Evolutionary conservation across 2,888 invertebrate species (phyloP).

Genomic region (Bombylius major): DNA sequence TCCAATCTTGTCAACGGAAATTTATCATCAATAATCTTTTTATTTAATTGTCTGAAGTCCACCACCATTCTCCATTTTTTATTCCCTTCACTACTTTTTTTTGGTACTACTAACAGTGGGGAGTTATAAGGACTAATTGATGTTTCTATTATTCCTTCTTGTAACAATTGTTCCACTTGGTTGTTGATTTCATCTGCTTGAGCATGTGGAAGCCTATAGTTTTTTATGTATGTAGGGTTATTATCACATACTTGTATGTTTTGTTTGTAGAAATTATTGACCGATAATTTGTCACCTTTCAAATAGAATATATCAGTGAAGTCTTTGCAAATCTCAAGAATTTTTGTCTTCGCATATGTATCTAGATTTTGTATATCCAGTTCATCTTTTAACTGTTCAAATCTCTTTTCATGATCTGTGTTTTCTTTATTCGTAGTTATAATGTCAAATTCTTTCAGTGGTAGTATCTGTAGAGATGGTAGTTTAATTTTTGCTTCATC

Average conservation of each 20-base stretch:
- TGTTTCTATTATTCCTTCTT: conserved; percentile 19
- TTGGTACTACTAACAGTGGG: conserved; percentile 18
- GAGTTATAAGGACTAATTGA: conserved; percentile 15
- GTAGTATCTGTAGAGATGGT: too few species aligned
- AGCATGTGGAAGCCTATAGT: conserved; percentile 3
- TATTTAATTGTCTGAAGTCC: conserved; percentile 7
- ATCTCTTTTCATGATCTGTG: not conserved
- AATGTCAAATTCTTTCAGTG: too few species aligned
- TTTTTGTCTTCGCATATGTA: not conserved
- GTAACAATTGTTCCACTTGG: conserved; percentile 20
- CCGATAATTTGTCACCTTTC: not conserved
- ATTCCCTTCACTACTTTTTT: not conserved
- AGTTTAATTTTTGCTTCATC: too few species aligned
- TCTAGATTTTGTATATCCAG: not conserved
- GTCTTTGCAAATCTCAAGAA: not conserved
- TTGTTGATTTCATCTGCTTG: conserved; percentile 5
- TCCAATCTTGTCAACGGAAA: conserved; percentile 4
- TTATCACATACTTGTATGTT: not conserved
- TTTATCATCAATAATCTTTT: conserved; percentile 5
- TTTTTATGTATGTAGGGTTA: not conserved
- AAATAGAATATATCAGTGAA: not conserved
- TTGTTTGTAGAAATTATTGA: not conserved
- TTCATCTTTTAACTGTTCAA: not conserved
- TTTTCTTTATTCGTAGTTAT: too few species aligned
- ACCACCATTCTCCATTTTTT: not conserved